Evolutionary conservation across 2,888 invertebrate genomes (phyloP).

Genomic region (Diogma glabrata): DNA sequence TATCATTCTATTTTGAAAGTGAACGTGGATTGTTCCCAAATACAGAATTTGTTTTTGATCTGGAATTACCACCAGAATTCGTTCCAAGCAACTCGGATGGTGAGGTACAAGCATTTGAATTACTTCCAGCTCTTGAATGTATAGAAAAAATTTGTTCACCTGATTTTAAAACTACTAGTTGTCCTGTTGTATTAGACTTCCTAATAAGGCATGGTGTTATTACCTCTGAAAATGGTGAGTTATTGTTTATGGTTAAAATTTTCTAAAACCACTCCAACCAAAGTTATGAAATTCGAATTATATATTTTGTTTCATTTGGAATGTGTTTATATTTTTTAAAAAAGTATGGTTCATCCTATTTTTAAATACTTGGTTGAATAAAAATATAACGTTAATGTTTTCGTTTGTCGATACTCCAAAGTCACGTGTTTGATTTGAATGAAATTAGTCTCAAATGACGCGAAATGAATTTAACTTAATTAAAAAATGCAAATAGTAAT

Average conservation of each 20-base stretch:
- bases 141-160: conserved; percentile 67
- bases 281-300: too few species aligned
- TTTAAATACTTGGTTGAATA: too few species aligned
- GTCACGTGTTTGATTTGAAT: too few species aligned
- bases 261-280: too few species aligned
- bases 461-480: too few species aligned
- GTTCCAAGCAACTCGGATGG: conserved; percentile 88
- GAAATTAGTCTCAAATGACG: too few species aligned
- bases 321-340: neutral
- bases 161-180: conserved; percentile 89
- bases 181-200: conserved; percentile 84
- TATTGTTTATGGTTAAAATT: too few species aligned
- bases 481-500: too few species aligned
- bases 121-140: conserved; percentile 72
- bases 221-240: conserved; percentile 74
- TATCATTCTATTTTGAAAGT: conserved; percentile 72
- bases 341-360: neutral
- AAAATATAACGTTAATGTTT: too few species aligned
- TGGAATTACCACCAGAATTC: conserved; percentile 83
- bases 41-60: conserved; percentile 86
- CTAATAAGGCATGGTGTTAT: conserved; percentile 82
- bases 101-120: conserved; percentile 79
- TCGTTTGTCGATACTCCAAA: too few species aligned
- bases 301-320: too few species aligned
- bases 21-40: conserved; percentile 89